Evolutionary conservation across 2,888 invertebrate species (phyloP).

Genomic region (Epiperipatus broadwayi): DNA sequence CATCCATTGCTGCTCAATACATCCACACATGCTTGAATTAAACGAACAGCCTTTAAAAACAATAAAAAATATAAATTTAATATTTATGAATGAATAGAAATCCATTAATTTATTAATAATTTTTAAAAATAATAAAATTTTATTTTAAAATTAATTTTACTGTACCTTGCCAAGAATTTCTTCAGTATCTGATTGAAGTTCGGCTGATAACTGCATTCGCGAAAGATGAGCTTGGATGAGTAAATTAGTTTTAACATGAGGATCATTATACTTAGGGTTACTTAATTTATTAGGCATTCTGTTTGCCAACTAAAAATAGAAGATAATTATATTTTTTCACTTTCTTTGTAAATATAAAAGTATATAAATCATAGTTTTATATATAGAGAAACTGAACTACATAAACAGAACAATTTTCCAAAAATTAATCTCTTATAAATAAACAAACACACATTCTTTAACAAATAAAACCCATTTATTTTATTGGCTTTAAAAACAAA

Average conservation of each 20-base stretch:
- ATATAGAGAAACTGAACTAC: too few species aligned
- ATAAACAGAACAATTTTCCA: too few species aligned
- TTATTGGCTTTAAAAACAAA: too few species aligned
- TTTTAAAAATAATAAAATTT: conserved; percentile 7
- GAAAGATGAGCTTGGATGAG: conserved; percentile 88
- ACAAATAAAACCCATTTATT: background rate
- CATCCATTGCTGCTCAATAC: conserved; percentile 88
- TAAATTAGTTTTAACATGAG: conserved; percentile 88
- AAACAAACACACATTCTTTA: conserved; percentile 35
- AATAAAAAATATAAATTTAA: conserved; percentile 14
- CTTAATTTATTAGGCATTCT: conserved; percentile 46
- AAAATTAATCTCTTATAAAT: too few species aligned
- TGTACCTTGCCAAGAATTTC: conserved; percentile 53
- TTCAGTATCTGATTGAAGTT: conserved; percentile 88
- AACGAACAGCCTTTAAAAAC: conserved; percentile 24
- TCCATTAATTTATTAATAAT: background rate
- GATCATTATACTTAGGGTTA: conserved; percentile 71
- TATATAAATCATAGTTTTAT: too few species aligned
- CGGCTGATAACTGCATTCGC: conserved; percentile 78
- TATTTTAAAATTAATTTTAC: conserved; percentile 13
- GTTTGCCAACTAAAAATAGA: conserved; percentile 26
- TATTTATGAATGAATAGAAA: conserved; percentile 11
- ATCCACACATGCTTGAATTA: conserved; percentile 60
- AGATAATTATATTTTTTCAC: too few species aligned
- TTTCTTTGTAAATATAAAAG: too few species aligned